Evolutionary conservation across 2,888 invertebrate species (phyloP).

Genomic region (Chrysolina americana): DNA sequence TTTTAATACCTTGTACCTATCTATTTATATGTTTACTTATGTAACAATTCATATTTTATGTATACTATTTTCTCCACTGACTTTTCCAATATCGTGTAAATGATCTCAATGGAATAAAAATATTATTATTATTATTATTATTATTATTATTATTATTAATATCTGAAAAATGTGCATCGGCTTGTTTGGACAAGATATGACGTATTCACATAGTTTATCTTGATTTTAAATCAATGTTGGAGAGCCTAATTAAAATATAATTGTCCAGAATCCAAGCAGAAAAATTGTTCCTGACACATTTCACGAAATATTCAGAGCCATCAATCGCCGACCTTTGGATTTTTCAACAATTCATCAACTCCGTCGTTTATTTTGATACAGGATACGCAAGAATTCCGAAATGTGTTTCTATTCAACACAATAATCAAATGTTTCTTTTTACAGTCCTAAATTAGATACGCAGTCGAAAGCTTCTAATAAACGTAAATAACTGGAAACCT

Average conservation of each 20-base stretch:
- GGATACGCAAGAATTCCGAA: slow-evolving; percentile 39
- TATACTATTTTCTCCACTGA: no score
- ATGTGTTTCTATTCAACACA: slow-evolving; percentile 54
- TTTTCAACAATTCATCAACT: slow-evolving; percentile 18
- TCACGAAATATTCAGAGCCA: background rate
- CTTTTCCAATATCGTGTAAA: no score
- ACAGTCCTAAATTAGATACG: slow-evolving; percentile 36
- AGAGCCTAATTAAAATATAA: background rate
- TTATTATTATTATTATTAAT: no score
- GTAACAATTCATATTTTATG: no score
- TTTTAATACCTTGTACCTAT: no score
- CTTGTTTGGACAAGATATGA: no score
- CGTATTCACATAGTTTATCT: no score
- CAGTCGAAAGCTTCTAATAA: slow-evolving; percentile 37
- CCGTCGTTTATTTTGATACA: slow-evolving; percentile 39
- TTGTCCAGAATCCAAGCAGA: background rate
- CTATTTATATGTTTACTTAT: no score
- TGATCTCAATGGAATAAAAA: no score
- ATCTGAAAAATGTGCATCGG: no score
- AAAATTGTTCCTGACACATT: background rate
- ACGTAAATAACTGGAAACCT: slow-evolving; percentile 45
- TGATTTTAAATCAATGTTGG: background rate
- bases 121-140: no score
- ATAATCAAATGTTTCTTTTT: slow-evolving; percentile 50
- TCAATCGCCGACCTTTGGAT: slow-evolving; percentile 5